Evolutionary conservation across 2,113 vertebrate species (phyloP).

Genomic region (Arvicanthis niloticus): DNA sequence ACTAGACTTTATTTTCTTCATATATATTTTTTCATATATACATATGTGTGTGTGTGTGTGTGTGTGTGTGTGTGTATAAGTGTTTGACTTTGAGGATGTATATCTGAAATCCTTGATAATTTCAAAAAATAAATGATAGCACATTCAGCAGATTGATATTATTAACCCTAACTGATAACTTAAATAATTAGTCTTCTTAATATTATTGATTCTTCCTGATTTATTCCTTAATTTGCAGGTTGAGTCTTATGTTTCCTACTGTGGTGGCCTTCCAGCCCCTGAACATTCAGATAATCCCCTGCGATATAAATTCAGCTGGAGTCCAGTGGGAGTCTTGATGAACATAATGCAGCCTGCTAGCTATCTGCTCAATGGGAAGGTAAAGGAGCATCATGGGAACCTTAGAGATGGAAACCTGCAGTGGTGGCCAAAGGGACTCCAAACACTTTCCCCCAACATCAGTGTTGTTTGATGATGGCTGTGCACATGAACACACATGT

Average conservation of each 20-base stretch:
- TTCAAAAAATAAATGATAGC: not conserved
- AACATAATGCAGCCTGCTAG: slow-evolving; percentile 94
- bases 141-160: not conserved
- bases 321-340: slow-evolving; percentile 93
- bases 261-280: slow-evolving; percentile 95
- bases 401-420: not conserved
- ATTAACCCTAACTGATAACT: not conserved
- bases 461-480: not conserved
- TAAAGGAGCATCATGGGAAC: slow-evolving; percentile 73
- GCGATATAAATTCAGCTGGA: slow-evolving; percentile 99
- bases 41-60: too few species aligned
- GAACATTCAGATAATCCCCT: slow-evolving; percentile 97
- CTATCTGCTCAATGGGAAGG: slow-evolving; percentile 93
- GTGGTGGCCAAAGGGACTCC: not conserved
- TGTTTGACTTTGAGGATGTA: not conserved
- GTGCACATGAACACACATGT: too few species aligned
- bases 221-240: slow-evolving; percentile 87
- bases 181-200: not conserved
- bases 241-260: slow-evolving; percentile 95
- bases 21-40: not conserved
- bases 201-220: not conserved
- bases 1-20: not conserved
- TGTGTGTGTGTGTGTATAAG: not conserved
- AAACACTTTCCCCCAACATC: not conserved
- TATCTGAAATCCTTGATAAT: slow-evolving; percentile 11